These are phyloP conservation scores for Chromis chromis DNA, from an alignment of 2,797 vertebrate species.

Conservation along the genomic window DNA sequence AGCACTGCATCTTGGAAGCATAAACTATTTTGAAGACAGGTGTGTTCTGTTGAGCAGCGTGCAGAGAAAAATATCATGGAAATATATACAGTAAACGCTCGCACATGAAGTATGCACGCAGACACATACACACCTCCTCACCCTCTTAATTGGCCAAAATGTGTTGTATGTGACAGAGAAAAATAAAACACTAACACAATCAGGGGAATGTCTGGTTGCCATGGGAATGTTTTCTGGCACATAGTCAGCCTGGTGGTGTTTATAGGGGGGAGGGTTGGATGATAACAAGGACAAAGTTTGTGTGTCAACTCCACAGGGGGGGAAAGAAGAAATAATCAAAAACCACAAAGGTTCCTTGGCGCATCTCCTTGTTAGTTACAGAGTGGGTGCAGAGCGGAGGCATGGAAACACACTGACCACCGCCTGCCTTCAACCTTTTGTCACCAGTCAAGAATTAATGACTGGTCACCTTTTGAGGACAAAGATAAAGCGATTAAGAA, in stretches of 20 bases:
- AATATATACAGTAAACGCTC: neutral
- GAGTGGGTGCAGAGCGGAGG: neutral
- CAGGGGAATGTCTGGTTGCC: constrained; percentile 52
- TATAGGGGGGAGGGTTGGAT: constrained; percentile 21
- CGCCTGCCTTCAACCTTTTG: constrained; percentile 22
- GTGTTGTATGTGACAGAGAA: constrained; percentile 36
- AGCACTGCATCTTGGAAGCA: constrained; percentile 13
- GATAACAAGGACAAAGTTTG: constrained; percentile 62
- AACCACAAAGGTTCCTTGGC: constrained; percentile 31
- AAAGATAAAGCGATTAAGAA: constrained; percentile 42
- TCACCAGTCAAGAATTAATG: constrained; percentile 39
- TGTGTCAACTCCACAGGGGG: constrained; percentile 28
- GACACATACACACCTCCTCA: neutral
- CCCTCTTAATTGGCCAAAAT: constrained; percentile 45
- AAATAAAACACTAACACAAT: constrained; percentile 43
- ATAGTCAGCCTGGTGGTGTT: constrained; percentile 45
- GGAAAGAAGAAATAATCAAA: constrained; percentile 26
- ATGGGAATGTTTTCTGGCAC: constrained; percentile 59
- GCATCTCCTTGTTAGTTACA: constrained; percentile 32
- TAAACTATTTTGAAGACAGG: constrained; percentile 10
- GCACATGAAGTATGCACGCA: neutral
- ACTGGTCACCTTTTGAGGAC: constrained; percentile 36
- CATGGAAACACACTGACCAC: constrained; percentile 1
- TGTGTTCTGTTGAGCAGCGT: neutral
- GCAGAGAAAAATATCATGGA: constrained; percentile 10